Conservation (phyloP, 2,888 invertebrate genomes). For the Chrysina gloriosa region DNA sequence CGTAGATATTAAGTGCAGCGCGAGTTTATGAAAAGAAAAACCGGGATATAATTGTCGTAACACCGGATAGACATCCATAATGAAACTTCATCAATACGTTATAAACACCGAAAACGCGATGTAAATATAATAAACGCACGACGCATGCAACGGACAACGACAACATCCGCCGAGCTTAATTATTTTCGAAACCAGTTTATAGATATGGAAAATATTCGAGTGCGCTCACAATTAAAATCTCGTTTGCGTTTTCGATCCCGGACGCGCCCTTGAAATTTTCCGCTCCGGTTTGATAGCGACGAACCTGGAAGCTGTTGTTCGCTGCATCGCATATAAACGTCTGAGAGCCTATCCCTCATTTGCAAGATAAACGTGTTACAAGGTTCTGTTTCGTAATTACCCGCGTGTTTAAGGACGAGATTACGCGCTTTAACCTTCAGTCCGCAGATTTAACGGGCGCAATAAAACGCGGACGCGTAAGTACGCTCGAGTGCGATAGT, state of each 20-base stretch:
- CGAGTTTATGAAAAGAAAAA: slow-evolving; percentile 59
- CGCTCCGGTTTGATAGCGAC: not conserved
- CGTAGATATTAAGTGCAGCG: slow-evolving; percentile 54
- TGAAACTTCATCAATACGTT: slow-evolving; percentile 60
- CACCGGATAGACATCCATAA: slow-evolving; percentile 65
- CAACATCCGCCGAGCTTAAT: slow-evolving; percentile 42
- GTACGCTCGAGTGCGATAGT: too few species aligned
- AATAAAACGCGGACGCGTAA: not conserved
- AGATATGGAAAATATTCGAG: not conserved
- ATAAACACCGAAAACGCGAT: slow-evolving; percentile 49
- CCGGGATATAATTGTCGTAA: slow-evolving; percentile 59
- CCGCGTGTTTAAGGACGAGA: slow-evolving; percentile 16
- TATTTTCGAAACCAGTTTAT: slow-evolving; percentile 35
- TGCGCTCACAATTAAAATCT: slow-evolving; percentile 39
- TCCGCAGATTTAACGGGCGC: slow-evolving; percentile 8
- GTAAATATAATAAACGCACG: slow-evolving; percentile 24
- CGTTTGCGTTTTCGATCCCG: slow-evolving; percentile 38
- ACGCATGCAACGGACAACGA: slow-evolving; percentile 45
- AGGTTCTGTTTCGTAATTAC: slow-evolving; percentile 18
- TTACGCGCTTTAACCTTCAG: slow-evolving; percentile 15
- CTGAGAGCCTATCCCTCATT: slow-evolving; percentile 4
- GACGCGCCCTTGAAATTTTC: slow-evolving; percentile 25
- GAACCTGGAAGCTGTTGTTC: not conserved
- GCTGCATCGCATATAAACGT: too few species aligned
- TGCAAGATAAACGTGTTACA: slow-evolving; percentile 17